Percentiles rank a stretch among this genome's conserved stretches.
These are phyloP conservation scores for Omphaloscelis lunosa DNA, from an alignment of 2,888 invertebrate genomes.

Conservation along the genomic window DNA sequence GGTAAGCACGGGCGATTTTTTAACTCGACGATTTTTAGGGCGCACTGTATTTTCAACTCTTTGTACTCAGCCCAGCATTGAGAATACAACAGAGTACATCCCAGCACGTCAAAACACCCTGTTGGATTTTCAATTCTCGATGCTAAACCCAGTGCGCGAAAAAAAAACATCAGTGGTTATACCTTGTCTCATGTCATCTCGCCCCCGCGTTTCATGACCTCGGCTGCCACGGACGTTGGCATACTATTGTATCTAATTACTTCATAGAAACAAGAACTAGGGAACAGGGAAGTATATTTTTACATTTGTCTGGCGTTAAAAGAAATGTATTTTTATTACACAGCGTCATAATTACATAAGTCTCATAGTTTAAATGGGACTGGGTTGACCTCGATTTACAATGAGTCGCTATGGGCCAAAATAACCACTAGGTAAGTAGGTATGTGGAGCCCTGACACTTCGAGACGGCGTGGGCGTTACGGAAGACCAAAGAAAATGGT, in stretches of 20 bases:
- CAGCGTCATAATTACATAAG: slow-evolving; percentile 39
- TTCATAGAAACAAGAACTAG: slow-evolving; percentile 26
- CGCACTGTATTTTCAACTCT: no score
- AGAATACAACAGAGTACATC: no score
- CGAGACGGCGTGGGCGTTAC: background rate
- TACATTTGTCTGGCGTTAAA: slow-evolving; percentile 32
- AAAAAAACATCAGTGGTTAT: no score
- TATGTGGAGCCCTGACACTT: background rate
- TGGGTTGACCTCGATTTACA: slow-evolving; percentile 18
- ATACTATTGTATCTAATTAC: slow-evolving; percentile 37
- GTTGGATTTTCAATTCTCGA: no score
- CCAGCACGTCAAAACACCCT: no score
- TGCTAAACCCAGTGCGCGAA: no score
- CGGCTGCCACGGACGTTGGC: slow-evolving; percentile 2
- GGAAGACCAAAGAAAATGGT: background rate
- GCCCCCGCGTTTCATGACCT: background rate
- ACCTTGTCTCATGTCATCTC: background rate
- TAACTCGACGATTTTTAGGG: no score
- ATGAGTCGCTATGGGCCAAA: slow-evolving; percentile 16
- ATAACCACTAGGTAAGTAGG: slow-evolving; percentile 5
- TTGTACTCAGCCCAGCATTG: no score
- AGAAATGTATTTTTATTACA: slow-evolving; percentile 31
- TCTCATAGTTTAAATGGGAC: slow-evolving; percentile 29
- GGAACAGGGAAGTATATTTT: slow-evolving; percentile 43
- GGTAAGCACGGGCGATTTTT: no score